Base-by-base conservation (phyloP, 2,113 vertebrate species). In the Megalops atlanticus region DNA sequence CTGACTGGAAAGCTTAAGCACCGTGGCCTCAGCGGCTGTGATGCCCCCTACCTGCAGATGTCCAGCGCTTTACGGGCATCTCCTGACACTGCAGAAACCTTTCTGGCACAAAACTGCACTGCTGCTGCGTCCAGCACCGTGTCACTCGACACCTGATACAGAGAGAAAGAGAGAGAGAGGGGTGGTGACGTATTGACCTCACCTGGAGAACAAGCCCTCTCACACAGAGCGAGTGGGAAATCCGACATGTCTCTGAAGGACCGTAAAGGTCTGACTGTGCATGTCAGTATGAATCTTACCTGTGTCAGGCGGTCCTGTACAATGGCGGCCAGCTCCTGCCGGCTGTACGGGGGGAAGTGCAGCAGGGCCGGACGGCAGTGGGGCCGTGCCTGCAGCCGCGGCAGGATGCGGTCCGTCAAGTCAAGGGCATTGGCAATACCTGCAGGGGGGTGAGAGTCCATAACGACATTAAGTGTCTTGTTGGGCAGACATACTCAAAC, bases 341-440 rank as follows among this genome's bases (percentile, higher is more conserved):
- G 91, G 87, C 92, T 96, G 85, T 99, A 98, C 0, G 98, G 98
- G 0, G 94, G 89, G 82, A 99, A 99, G 89, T 96, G 91, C 10
- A 99, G 82, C 47, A 99, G 92, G 78, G 2, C 93, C 0, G 98
- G 98, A 52, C 92, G 91, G 80, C 94, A 96, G 77, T 87, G 92
- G 31, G 84, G 91, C 0, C 54, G 89, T 0, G 93, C 88, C 89
- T 96, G 96, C 54, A 94, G 95, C 49, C 98, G 85, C 0, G 97
- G 95, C 81, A 99, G 92, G 85, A 97, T 95, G 27, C 98, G 95
- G 84, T 98, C 96, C 0, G 96, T 97, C 91, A 99, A 93, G 81
- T 99, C 97, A 88, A 99, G 89, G 0, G 97, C 95, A 24, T 99
- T 99, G 85, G 98, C 97, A 54, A 98, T 89, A 0, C 98, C 98